These are phyloP conservation scores for Syncerus caffer DNA, from an alignment of 2,797 vertebrate species.

Conservation along the genomic window DNA sequence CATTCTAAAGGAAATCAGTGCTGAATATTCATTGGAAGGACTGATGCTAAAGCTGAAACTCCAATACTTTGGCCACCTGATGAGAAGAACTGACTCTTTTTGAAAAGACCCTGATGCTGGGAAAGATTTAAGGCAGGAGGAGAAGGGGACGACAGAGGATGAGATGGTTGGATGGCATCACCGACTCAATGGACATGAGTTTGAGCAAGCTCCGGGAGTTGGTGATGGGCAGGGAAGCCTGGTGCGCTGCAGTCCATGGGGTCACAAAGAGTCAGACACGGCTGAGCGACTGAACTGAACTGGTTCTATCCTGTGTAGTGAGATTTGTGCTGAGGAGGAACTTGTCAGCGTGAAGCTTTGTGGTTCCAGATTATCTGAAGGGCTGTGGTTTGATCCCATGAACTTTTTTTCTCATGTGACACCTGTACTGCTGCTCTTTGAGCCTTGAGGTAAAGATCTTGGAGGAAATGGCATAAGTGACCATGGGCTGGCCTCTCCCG, in stretches of 20 bases:
- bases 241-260: background rate
- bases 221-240: background rate
- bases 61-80: background rate
- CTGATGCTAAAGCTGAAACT: background rate
- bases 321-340: background rate
- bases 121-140: background rate
- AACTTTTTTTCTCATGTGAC: background rate
- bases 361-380: background rate
- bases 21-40: background rate
- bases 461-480: background rate
- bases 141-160: background rate
- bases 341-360: rapidly evolving
- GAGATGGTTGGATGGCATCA: background rate
- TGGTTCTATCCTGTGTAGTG: background rate
- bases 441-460: background rate
- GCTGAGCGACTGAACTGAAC: background rate
- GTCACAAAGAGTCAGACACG: background rate
- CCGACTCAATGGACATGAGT: background rate
- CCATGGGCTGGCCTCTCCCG: background rate
- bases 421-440: background rate
- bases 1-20: background rate
- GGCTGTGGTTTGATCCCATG: background rate
- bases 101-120: background rate
- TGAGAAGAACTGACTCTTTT: background rate
- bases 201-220: background rate